phyloP scores from a whole-genome alignment of 2,113 vertebrate genomes.

The Mustela lutreola region DNA sequence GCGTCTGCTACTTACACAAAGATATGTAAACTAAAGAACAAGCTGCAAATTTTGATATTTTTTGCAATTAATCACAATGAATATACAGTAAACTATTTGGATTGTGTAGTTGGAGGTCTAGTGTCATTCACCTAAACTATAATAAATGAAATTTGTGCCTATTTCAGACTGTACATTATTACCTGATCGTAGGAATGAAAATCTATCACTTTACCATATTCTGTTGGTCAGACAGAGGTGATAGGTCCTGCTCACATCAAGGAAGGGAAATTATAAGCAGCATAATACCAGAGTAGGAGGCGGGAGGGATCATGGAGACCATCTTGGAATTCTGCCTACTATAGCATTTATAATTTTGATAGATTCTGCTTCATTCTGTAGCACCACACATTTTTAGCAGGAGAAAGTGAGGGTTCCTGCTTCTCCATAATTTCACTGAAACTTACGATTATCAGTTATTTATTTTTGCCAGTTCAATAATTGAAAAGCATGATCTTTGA shows the following conservation, averaged over 20 bases:
- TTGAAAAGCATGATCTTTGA: background rate
- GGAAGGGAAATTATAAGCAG: background rate
- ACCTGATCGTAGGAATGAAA: background rate
- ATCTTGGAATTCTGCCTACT: background rate
- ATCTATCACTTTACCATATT: background rate
- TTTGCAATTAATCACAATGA: background rate
- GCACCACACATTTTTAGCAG: fast-evolving
- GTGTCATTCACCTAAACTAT: background rate
- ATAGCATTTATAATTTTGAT: background rate
- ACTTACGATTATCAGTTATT: background rate
- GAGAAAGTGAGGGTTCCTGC: background rate
- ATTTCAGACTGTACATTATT: background rate
- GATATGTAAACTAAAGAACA: background rate
- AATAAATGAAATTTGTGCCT: background rate
- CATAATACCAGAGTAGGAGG: background rate
- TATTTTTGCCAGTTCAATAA: background rate
- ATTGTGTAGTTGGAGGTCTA: background rate
- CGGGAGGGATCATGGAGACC: background rate
- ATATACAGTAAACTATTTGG: background rate
- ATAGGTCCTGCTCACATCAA: background rate
- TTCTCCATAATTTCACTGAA: background rate
- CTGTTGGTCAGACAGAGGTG: background rate
- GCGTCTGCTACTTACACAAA: background rate
- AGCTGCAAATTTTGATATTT: background rate
- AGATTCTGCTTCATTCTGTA: background rate